Evolutionary conservation across 2,888 invertebrate species (phyloP), one percentile per base, ranked within the genome.

Genomic region (Drosophila nr. medialis): DNA sequence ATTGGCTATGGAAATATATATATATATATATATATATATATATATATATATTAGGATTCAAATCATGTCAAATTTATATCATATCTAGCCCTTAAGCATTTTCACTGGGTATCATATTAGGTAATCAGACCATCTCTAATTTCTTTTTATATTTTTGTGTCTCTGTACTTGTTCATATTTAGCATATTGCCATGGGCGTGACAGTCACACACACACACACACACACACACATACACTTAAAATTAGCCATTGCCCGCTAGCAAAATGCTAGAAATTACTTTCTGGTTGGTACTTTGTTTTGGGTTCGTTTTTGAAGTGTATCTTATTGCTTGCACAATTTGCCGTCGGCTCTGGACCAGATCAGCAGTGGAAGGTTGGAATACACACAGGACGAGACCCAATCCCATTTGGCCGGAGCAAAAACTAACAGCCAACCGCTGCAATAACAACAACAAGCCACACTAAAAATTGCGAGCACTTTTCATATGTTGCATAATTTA

Each of bases 401-500:
- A 62, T 42, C 56, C 61, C 55, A 64, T 68, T 64, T 29, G 38
- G 42, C 29, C 29, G 51, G 29, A 36, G 53, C 55, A 51, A 54
- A 63, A 76, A 76, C 64, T 66, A 73, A 69, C 38, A 62, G 58
- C 29, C 51, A 65, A 36, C 58, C 74, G 56, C 40, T 21, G 45
- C 13, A 66, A 63, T 49, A 64, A 50, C 13, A 64, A 58, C 64
- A 68, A 45, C 55, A 68, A 53, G 24, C 8, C 63, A 67, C 36
- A 72, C 48, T 63, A 65, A 58, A 68, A 62, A 64, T 50, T 66
- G 50, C 54, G 61, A 49, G 38, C 64, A 34, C 54, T 61, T 61
- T 80, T 73, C 80, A 83, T 77, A 75, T 83, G 76, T 72, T 75
- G 76, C 78, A 80, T 88, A 86, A 85, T 85, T 69, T 88, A 87